Base-by-base conservation (phyloP, 1,140 invertebrate species). In the Bombus waltoni region DNA sequence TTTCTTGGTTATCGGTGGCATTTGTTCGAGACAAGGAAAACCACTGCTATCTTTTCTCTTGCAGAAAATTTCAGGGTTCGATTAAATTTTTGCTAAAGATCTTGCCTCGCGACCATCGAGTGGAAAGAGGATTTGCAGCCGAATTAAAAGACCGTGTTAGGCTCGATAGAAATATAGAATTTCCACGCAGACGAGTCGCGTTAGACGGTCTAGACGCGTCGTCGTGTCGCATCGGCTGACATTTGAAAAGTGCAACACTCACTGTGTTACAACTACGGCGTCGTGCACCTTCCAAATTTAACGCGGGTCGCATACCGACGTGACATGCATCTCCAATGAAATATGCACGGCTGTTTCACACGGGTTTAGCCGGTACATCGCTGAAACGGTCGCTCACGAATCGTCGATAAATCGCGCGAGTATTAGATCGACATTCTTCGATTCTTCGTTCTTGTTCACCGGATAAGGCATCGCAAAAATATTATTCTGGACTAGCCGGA, bases 171-270 rank as follows among this genome's bases (percentile, higher is more conserved):
- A 47, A 38, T n/a, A 28, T 3, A 66, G 22, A 38, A 65, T 82
- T 47, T 47, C 42, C 71, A 82, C 66, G 32, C 32, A 68, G 28
- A 53, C 18, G 9, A 3, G 13, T 22, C 6, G 32, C 13, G 18
- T 66, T 82, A 66, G 62, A 42, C 18, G 40, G 15, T 47, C 40
- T 38, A 75, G 72, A 75, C 71, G 80, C n/a, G 40, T 28, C 11
- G 47, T 32, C 18, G 47, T 53, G 47, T 53, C 53, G 40, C 40
- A 57, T 32, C 74, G 53, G 66, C 32, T 85, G 83, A 85, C 83
- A 85, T 85, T 85, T 85, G 83, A 85, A 85, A 85, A 85, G 83
- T 85, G 83, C 83, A 85, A 85, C 83, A 85, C 77, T 53, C 73
- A 47, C 42, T 18, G 42, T 65, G 53, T 59, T 65, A 57, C 68